Base-by-base conservation (phyloP, 2,113 vertebrate genomes). In the Cryptotis parvus region DNA sequence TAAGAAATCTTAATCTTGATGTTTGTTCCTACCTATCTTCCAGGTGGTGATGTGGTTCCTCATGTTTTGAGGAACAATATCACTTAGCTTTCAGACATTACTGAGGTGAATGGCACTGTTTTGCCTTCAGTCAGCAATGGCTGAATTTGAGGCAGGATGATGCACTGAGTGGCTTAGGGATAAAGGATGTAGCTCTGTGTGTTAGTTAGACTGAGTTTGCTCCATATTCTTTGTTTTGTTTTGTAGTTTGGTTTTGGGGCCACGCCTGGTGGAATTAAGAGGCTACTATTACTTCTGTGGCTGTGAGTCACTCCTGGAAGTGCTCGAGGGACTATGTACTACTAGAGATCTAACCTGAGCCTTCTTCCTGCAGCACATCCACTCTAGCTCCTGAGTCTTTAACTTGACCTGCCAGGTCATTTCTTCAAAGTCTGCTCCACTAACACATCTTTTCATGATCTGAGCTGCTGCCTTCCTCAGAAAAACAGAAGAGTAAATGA, bases 401-500 rank as follows among this genome's bases (percentile, higher is more conserved):
- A 14, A 9, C 20, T 24, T 58, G 18, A 20, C 55, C 55, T 29
- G 35, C 26, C 29, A 43, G 27, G 55, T 85, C n/a, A 35, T 43
- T 73, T 84, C 26, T 33, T 83, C 22, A 29, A 61, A 37, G 73
- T 90, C 55, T 76, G 61, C 16, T 75, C 68, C 55, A 58, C 58
- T 9, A 7, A 61, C 12, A 55, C 22, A 41, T 91, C 31, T 89
- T 33, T 43, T 45, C 26, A 20, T 33, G n/a, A n/a, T n/a, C n/a
- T n/a, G n/a, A n/a, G 37, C 74, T 27, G n/a, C 24, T 68, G n/a
- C n/a, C n/a, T 66, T 69, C 69, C 92, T 84, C n/a, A 77, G 87
- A 73, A 66, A 43, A 88, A 74, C 90, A 39, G 82, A 89, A 87
- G 58, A 65, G 27, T 61, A 24, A 83, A 74, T 33, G 63, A 81